These are phyloP conservation scores for Plebejus melissa DNA, from an alignment of 2,888 invertebrate species.

Conservation along the genomic window DNA sequence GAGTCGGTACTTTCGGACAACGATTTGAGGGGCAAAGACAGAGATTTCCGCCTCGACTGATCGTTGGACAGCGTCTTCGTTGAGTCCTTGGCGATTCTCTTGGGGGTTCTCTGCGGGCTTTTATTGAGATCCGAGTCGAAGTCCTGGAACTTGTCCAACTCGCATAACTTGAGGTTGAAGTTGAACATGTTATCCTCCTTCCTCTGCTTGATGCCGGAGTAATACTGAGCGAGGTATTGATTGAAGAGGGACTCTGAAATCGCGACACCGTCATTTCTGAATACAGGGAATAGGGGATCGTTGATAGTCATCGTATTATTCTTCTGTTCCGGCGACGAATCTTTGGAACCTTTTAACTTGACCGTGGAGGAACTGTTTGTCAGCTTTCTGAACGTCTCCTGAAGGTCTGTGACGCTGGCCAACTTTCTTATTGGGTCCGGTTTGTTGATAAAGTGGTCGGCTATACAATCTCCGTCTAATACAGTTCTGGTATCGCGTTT, in stretches of 20 bases:
- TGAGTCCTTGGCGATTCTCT: slow-evolving; percentile 60
- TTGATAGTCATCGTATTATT: slow-evolving; percentile 84
- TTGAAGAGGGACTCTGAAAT: slow-evolving; percentile 86
- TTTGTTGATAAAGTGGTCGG: slow-evolving; percentile 71
- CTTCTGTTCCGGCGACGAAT: slow-evolving; percentile 55
- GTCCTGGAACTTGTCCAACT: slow-evolving; percentile 68
- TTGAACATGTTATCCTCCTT: slow-evolving; percentile 69
- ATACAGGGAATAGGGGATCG: slow-evolving; percentile 88
- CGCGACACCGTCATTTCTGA: slow-evolving; percentile 85
- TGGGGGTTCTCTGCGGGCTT: slow-evolving; percentile 67
- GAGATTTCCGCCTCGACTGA: slow-evolving; percentile 74
- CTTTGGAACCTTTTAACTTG: slow-evolving; percentile 57
- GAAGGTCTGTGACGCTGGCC: slow-evolving; percentile 82
- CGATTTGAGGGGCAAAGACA: slow-evolving; percentile 86
- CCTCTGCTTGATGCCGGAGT: slow-evolving; percentile 73
- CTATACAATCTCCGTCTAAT: slow-evolving; percentile 64
- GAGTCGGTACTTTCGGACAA: slow-evolving; percentile 68
- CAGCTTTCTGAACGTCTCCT: slow-evolving; percentile 78
- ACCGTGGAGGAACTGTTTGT: slow-evolving; percentile 79
- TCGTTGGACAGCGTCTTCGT: slow-evolving; percentile 54
- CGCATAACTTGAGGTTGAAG: slow-evolving; percentile 59
- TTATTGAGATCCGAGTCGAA: slow-evolving; percentile 68
- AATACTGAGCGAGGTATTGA: slow-evolving; percentile 83
- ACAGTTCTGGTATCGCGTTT: slow-evolving; percentile 61
- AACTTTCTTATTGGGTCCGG: slow-evolving; percentile 67